Evolutionary conservation across 2,797 vertebrate species (phyloP), one percentile per base, ranked within the genome.

Genomic region (Arctocebus calabarensis): DNA sequence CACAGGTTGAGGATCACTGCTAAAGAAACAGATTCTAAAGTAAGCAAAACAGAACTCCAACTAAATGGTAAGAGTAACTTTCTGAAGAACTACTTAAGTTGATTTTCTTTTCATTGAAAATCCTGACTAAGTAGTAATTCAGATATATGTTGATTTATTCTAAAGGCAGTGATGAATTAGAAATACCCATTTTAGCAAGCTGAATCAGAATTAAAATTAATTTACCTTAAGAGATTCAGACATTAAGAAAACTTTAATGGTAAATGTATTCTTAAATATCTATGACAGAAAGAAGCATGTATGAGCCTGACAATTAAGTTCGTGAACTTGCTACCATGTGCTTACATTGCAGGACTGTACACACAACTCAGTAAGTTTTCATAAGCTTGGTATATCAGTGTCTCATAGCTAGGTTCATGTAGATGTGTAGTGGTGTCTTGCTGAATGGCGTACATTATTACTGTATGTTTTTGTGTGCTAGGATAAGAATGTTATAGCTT

Each of bases 11-110:
- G 48, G 86, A 57, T 73, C 48, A 71, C 57, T 87, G 64, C 83
- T 84, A 93, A 84, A 84, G 62, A 19, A 89, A 32, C 59, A 40
- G 23, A 83, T 96, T 78, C 52, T 68, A 91, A 88, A 94, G 62
- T 85, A 83, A 89, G 32, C 43, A 32, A 91, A 91, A 81, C 10
- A 82, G 27, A 11, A 70, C 4, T 79, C 13, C 7, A 68, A 84
- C 19, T 78, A 45, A 93, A 85, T 40, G 45, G 55, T 27, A 29
- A 86, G 71, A 64, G 1, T 66, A 73, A 91, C 11, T 83, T 91
- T 7, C 68, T 83, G 40, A 95, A 91, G 12, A 91, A 77, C 2
- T 74, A 73, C 12, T 78, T 79, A 66, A 88, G 34, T 83, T 34
- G 59, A 37, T 61, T 29, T 20, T 79, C 34, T 90, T 94, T 62